A percentile compares a stretch with the other conserved stretches of the same genome.
Conservation (phyloP, 2,113 vertebrate genomes). For the Phylloscopus whistleri region DNA sequence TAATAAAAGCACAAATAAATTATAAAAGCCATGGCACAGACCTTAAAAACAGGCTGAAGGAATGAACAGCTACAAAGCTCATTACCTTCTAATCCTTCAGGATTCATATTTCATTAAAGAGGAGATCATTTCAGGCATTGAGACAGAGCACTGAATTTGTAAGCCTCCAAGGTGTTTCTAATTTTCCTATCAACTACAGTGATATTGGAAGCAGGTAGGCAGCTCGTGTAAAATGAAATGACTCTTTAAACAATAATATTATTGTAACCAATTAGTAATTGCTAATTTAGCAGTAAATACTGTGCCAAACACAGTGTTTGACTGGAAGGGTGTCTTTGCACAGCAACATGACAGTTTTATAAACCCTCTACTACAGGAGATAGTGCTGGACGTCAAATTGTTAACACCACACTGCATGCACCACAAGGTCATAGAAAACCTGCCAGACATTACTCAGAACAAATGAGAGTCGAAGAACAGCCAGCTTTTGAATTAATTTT, state of each 20-base stretch:
- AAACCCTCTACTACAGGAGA: background rate
- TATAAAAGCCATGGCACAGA: background rate
- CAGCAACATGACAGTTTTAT: background rate
- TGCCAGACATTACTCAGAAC: conserved; percentile 2
- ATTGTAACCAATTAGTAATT: background rate
- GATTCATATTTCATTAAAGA: conserved; percentile 16
- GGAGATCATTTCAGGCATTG: background rate
- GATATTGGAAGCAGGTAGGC: background rate
- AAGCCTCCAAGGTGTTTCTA: background rate
- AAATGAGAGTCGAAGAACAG: background rate
- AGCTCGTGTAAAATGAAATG: background rate
- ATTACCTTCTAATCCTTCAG: background rate
- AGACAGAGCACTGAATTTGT: background rate
- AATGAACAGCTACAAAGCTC: background rate
- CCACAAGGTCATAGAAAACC: background rate
- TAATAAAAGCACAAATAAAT: background rate
- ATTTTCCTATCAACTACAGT: background rate
- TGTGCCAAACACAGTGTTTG: background rate
- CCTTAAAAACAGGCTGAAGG: background rate
- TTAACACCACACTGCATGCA: background rate
- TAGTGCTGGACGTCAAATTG: background rate
- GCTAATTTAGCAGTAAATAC: background rate
- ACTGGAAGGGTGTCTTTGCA: background rate
- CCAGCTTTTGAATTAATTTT: conserved; percentile 14
- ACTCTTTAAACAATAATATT: background rate